Conservation (phyloP, 2,888 invertebrate genomes). For the Lepidochitona cinerea region DNA sequence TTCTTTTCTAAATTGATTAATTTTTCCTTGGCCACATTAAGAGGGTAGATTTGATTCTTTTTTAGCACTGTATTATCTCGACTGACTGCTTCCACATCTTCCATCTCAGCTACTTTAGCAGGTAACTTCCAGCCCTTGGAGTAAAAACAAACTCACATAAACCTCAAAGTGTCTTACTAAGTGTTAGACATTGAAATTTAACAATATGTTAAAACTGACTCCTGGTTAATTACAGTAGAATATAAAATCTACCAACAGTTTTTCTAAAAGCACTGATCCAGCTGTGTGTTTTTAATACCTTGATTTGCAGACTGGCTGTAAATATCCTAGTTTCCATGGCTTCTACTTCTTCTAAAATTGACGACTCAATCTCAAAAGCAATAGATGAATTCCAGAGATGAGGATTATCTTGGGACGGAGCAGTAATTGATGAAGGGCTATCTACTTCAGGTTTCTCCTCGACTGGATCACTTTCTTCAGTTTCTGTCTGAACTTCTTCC, state of each 20-base stretch:
- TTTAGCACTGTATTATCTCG: conserved; percentile 32
- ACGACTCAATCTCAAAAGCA: conserved; percentile 86
- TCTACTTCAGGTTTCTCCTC: conserved; percentile 1
- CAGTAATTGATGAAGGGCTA: conserved; percentile 28
- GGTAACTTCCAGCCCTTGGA: conserved; percentile 79
- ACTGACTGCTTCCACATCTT: conserved; percentile 43
- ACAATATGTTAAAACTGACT: too few species aligned
- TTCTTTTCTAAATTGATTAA: conserved; percentile 88
- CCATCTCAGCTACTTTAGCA: conserved; percentile 50
- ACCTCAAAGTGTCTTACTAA: too few species aligned
- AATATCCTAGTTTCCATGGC: conserved; percentile 66
- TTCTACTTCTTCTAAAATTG: conserved; percentile 77
- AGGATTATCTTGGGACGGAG: conserved; percentile 55
- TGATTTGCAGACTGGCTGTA: conserved; percentile 68
- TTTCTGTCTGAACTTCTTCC: conserved; percentile 4
- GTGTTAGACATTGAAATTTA: too few species aligned
- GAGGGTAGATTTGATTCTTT: conserved; percentile 72
- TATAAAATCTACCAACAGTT: too few species aligned
- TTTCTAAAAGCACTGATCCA: too few species aligned
- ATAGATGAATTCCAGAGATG: conserved; percentile 77
- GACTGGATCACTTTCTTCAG: conserved; percentile 12
- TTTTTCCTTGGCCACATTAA: conserved; percentile 79
- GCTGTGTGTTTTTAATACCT: too few species aligned
- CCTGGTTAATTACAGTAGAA: too few species aligned
- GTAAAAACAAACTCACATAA: too few species aligned